phyloP scores from a whole-genome alignment of 1,140 invertebrate species.

The Drosophila rhopaloa region DNA sequence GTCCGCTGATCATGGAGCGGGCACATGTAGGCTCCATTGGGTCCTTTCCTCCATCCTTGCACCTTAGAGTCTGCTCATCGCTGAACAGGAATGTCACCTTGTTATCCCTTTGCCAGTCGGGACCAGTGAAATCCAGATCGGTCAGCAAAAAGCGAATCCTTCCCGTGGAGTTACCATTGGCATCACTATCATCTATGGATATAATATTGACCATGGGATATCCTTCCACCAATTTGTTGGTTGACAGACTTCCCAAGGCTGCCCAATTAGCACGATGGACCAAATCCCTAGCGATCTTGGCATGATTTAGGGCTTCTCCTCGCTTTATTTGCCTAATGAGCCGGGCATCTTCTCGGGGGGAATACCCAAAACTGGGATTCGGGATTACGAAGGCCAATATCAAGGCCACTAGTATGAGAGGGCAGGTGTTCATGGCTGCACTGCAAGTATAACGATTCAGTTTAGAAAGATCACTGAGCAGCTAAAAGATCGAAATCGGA shows the following conservation, averaged over 20 bases:
- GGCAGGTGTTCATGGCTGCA: conserved; percentile 25
- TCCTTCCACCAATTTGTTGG: conserved; percentile 86
- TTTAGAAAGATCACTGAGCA: background rate
- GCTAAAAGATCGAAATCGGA: background rate
- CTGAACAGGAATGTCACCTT: conserved; percentile 89
- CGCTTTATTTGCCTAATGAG: conserved; percentile 55
- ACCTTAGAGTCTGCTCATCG: conserved; percentile 89
- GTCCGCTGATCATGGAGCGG: conserved; percentile 89
- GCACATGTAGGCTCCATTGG: conserved; percentile 93
- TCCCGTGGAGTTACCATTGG: conserved; percentile 88
- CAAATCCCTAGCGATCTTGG: conserved; percentile 85
- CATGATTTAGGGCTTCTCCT: conserved; percentile 56
- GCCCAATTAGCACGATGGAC: conserved; percentile 88
- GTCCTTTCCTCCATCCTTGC: conserved; percentile 87
- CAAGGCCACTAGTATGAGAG: conserved; percentile 32
- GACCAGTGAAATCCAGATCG: conserved; percentile 90
- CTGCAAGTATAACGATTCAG: conserved; percentile 12
- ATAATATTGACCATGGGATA: conserved; percentile 91
- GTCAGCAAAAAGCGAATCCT: conserved; percentile 92
- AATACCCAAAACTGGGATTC: conserved; percentile 42
- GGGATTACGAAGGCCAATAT: conserved; percentile 26
- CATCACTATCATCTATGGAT: conserved; percentile 89
- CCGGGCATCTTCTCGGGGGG: conserved; percentile 50
- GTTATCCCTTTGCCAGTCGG: conserved; percentile 88
- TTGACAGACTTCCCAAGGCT: conserved; percentile 90